Base-by-base conservation (phyloP, 2,113 vertebrate species). In the Triplophysa siluroides region DNA sequence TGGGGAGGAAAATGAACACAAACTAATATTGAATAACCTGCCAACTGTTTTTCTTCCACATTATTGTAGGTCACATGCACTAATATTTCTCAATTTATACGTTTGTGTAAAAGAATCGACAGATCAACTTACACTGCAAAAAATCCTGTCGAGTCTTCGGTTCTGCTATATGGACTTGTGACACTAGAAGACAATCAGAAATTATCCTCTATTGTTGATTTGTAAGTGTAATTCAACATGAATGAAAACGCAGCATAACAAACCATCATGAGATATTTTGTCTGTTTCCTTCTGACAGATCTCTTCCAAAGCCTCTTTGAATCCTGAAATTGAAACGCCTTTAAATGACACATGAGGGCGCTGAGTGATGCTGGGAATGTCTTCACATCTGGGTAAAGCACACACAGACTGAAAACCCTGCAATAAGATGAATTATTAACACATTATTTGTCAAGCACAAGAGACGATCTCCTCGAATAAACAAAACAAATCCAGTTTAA, bases 41-140 rank as follows among this genome's bases (percentile, higher is more conserved):
- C 33, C 0, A 7, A 38, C 6, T 7, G 6, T 38, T 7, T 38
- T 7, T 38, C 0, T 38, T 7, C 6, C 33, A 38, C 33, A 38
- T 7, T 0, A 7, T 38, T 38, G 5, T 38, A 38, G 33, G 8
- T 7, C 6, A 38, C 33, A 8, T 38, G 33, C 6, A 38, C 33
- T 38, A 38, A 52, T 58, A 9, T 58, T 58, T 6, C n/a, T n/a
- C 2, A 9, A 6, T 6, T 10, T 0, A 33, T 8, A 8, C 10
- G 8, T 21, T 58, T 21, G 43, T 45, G 1, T 10, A 2, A 5
- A 71, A 71, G 11, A 38, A 38, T 62, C 5, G n/a, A 68, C 21
- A 78, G 64, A 50, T 9, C 26, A n/a, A 78, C 83, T 79, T 24
- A 81, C 83, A 81, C 33, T 56, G 72, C 38, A 80, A 24, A 81